These are phyloP conservation scores for Diaphora mendica DNA, from an alignment of 2,888 invertebrate species.

Conservation along the genomic window DNA sequence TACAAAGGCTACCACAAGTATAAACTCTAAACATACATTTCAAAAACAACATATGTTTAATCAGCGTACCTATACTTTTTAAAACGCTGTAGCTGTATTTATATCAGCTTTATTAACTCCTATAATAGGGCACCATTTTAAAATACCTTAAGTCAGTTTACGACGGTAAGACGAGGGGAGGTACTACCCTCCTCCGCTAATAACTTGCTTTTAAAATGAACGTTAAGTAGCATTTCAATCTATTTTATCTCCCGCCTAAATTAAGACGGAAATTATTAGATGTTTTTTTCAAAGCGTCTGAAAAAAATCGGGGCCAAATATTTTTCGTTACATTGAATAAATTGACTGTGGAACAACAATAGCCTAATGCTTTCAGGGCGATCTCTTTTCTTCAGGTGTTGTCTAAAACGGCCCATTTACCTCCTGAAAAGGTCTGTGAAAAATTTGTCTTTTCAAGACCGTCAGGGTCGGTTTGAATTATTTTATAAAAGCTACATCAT, in stretches of 20 bases:
- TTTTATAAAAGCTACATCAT: slow-evolving; percentile 32
- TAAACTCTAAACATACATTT: too few relatives aligned
- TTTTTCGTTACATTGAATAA: slow-evolving; percentile 48
- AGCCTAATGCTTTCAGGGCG: slow-evolving; percentile 45
- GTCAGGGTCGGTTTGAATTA: slow-evolving; percentile 35
- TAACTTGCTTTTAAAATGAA: slow-evolving; percentile 23
- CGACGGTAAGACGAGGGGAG: not conserved
- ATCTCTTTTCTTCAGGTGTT: slow-evolving; percentile 38
- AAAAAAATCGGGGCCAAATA: slow-evolving; percentile 31
- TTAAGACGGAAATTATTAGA: slow-evolving; percentile 30
- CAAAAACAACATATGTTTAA: too few relatives aligned
- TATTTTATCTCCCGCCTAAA: slow-evolving; percentile 25
- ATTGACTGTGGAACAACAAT: slow-evolving; percentile 57
- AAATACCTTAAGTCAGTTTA: slow-evolving; percentile 1
- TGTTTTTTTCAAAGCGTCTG: slow-evolving; percentile 29
- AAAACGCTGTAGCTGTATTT: too few relatives aligned
- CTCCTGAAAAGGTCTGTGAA: slow-evolving; percentile 42
- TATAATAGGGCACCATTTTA: not conserved
- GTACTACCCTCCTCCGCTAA: slow-evolving; percentile 7
- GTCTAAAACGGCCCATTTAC: slow-evolving; percentile 42
- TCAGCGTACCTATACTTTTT: too few relatives aligned
- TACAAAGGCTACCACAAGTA: too few relatives aligned
- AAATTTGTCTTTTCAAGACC: slow-evolving; percentile 50
- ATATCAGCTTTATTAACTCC: not conserved
- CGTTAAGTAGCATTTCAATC: slow-evolving; percentile 23